Evolutionary conservation across 2,888 invertebrate genomes (phyloP).

Genomic region (Eristalis intricaria): DNA sequence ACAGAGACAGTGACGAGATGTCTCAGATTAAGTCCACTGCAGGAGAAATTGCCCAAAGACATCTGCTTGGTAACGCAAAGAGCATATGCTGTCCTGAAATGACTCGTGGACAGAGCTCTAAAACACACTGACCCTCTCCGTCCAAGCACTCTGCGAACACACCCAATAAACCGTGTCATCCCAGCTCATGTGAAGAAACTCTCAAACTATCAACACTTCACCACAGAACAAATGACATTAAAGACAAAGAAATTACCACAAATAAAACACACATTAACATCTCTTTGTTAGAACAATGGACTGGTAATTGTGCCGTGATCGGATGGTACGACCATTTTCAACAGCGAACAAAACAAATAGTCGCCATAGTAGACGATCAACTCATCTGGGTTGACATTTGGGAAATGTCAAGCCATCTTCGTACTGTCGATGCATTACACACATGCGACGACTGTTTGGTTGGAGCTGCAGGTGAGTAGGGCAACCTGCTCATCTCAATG

Average conservation of each 20-base stretch:
- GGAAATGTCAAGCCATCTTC: background rate
- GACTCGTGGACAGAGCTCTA: too few relatives aligned
- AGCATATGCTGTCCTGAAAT: too few relatives aligned
- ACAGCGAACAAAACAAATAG: background rate
- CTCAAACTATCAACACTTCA: background rate
- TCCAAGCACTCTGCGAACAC: too few relatives aligned
- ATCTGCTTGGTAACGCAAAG: too few relatives aligned
- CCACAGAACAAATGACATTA: background rate
- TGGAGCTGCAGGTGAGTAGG: background rate
- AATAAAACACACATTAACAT: background rate
- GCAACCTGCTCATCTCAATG: background rate
- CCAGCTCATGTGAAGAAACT: background rate
- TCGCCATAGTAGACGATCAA: background rate
- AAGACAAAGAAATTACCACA: background rate
- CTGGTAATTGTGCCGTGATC: background rate
- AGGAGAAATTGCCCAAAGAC: too few relatives aligned
- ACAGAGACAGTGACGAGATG: too few relatives aligned
- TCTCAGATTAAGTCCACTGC: too few relatives aligned
- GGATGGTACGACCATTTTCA: too few relatives aligned
- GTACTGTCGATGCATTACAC: background rate
- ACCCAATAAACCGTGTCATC: background rate
- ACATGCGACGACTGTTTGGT: background rate
- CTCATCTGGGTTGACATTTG: background rate
- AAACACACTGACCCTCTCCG: too few relatives aligned
- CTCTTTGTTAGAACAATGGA: background rate